A percentile compares a stretch with the other conserved stretches of the same genome.
Evolutionary conservation across 2,888 invertebrate species (phyloP).

Genomic region (Invenusta paracnida): DNA sequence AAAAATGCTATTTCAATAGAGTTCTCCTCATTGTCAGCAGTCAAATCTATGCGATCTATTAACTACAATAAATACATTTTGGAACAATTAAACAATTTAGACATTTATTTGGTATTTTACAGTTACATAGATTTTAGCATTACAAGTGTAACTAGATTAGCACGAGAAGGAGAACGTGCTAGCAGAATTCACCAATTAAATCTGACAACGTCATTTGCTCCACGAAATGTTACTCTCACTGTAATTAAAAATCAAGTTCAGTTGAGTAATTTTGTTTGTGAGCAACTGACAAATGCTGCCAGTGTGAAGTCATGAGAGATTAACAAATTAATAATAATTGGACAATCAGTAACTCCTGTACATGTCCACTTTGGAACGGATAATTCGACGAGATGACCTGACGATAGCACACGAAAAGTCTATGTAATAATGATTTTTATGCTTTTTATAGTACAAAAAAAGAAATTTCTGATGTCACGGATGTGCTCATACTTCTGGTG

Average conservation of each 20-base stretch:
- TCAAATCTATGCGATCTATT: no score
- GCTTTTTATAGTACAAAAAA: slow-evolving; percentile 40
- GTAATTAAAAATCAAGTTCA: slow-evolving; percentile 45
- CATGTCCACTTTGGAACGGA: slow-evolving; percentile 36
- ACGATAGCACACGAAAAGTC: slow-evolving; percentile 45
- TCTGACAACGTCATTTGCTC: slow-evolving; percentile 43
- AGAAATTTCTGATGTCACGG: no score
- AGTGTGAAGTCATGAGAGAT: slow-evolving; percentile 35
- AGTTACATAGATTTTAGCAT: slow-evolving; percentile 45
- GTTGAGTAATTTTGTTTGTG: slow-evolving; percentile 46
- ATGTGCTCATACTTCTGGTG: no score
- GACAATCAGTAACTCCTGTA: neutral
- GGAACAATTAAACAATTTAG: no score
- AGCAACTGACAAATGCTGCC: slow-evolving; percentile 1
- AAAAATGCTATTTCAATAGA: no score
- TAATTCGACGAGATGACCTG: neutral
- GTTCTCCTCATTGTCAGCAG: no score
- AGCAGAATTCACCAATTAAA: slow-evolving; percentile 31
- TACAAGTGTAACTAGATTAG: slow-evolving; percentile 39
- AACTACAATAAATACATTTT: no score
- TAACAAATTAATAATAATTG: slow-evolving; percentile 15
- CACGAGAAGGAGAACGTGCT: slow-evolving; percentile 25
- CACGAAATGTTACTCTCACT: slow-evolving; percentile 44
- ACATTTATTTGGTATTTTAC: slow-evolving; percentile 44
- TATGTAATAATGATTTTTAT: slow-evolving; percentile 46